A percentile compares a stretch with the other conserved stretches of the same genome.
Evolutionary conservation across 2,113 vertebrate species (phyloP).

Genomic region (Tenebrosternarchus preto): DNA sequence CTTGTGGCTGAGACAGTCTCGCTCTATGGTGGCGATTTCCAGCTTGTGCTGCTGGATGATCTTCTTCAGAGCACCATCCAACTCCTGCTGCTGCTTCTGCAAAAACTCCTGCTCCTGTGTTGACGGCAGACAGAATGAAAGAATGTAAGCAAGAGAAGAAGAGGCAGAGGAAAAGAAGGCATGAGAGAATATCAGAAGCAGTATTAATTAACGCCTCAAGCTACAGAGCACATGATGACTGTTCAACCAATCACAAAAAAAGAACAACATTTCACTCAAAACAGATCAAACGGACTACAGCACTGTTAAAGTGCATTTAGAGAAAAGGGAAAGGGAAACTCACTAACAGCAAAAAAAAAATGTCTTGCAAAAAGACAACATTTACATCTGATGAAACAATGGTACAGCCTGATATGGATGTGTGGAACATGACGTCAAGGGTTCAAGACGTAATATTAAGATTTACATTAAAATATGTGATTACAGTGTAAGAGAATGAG

Average conservation of each 20-base stretch:
- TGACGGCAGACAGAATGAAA: too few species aligned
- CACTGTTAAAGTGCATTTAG: conserved; percentile 54
- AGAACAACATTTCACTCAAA: conserved; percentile 4
- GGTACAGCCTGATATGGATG: conserved; percentile 61
- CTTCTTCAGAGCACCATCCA: conserved; percentile 94
- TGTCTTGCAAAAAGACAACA: conserved; percentile 61
- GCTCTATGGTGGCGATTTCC: conserved; percentile 93
- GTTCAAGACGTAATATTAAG: background rate
- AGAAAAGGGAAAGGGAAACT: conserved; percentile 42
- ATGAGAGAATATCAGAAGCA: background rate
- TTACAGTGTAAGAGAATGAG: background rate
- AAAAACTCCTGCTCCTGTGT: conserved; percentile 96
- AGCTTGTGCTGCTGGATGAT: conserved; percentile 98
- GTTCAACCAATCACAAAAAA: background rate
- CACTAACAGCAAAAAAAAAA: conserved; percentile 60
- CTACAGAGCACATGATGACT: background rate
- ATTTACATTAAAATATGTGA: background rate
- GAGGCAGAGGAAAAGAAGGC: background rate
- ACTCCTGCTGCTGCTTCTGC: conserved; percentile 96
- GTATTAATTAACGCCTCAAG: background rate
- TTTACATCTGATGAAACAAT: conserved; percentile 64
- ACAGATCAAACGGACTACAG: conserved; percentile 45
- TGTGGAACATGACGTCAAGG: conserved; percentile 41
- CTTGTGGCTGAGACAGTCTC: conserved; percentile 95
- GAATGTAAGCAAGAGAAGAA: too few species aligned